Conservation (phyloP, 2,797 vertebrate genomes). For the Poeciliopsis paucimaculata region DNA sequence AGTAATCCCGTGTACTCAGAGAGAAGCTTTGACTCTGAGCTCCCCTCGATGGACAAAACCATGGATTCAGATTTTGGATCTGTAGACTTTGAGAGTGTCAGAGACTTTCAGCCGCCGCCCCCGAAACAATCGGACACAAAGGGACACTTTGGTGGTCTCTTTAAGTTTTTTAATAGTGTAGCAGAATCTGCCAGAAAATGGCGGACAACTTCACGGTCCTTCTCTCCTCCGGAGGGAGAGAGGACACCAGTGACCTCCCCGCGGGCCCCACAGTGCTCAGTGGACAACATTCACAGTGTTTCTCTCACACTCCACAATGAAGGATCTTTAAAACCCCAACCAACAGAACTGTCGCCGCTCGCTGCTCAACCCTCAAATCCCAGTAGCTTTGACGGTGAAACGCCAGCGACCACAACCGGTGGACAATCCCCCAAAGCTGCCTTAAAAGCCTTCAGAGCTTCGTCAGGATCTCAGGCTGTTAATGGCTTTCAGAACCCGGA, state of each 20-base stretch:
- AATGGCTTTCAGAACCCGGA: slow-evolving; percentile 63
- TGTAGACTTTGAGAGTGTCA: slow-evolving; percentile 80
- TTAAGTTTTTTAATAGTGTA: slow-evolving; percentile 89
- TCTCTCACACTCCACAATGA: slow-evolving; percentile 70
- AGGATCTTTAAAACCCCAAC: slow-evolving; percentile 43
- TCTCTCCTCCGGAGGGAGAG: slow-evolving; percentile 84
- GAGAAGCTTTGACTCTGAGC: slow-evolving; percentile 83
- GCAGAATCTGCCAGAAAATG: slow-evolving; percentile 88
- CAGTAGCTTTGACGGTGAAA: slow-evolving; percentile 40
- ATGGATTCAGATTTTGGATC: slow-evolving; percentile 80
- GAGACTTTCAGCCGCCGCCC: slow-evolving; percentile 74
- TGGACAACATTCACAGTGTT: slow-evolving; percentile 66
- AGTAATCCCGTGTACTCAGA: slow-evolving; percentile 80
- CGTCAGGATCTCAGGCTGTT: slow-evolving; percentile 56
- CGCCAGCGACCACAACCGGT: slow-evolving; percentile 30
- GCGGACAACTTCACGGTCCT: slow-evolving; percentile 83
- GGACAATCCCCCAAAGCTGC: slow-evolving; percentile 69
- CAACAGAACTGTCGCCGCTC: slow-evolving; percentile 46
- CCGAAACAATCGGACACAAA: slow-evolving; percentile 77
- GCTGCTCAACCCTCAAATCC: slow-evolving; percentile 54
- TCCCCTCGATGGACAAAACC: slow-evolving; percentile 81
- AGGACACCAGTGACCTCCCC: slow-evolving; percentile 71
- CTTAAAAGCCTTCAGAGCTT: slow-evolving; percentile 72
- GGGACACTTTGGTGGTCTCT: slow-evolving; percentile 85
- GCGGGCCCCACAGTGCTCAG: slow-evolving; percentile 42